Base-by-base conservation (phyloP, 2,113 vertebrate species). In the Sterrhoptilus dennistouni region DNA sequence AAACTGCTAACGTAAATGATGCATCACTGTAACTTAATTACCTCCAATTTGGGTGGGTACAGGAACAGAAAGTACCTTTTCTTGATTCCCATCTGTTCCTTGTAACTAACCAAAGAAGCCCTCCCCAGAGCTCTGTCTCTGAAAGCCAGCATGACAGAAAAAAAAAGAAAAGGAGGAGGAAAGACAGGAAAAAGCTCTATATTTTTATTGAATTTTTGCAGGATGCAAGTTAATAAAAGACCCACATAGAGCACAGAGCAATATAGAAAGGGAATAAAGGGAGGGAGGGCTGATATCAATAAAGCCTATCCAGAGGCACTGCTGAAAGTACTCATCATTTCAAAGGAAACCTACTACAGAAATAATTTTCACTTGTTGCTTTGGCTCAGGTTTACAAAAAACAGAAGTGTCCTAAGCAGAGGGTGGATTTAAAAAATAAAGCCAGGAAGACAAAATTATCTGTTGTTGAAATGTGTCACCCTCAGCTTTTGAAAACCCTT, bases 151-250 rank as follows among this genome's bases (percentile, higher is more conserved):
- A 45, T 5, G 22, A 6, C 49, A 65, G 47, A 70, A 47, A 70
- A 45, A 61, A 69, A 60, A 45, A 1, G 10, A 31, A 69, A 45
- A 47, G 6, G 0, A 63, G 38, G 25, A 71, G 21, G 42, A 90
- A 92, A 77, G 54, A 53, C 54, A 79, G 64, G 72, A 74, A 86
- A 95, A 91, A 94, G 90, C 68, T 56, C 85, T 96, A 42, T 92
- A 88, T 87, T 96, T 96, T 95, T 94, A 97, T 94, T 96, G 92
- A 95, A 96, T 94, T 96, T 96, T 95, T 84, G 65, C 93, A 94
- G 90, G 83, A 95, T 92, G 89, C 83, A 80, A 92, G 90, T 96
- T 96, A 97, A 96, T 96, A 95, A 97, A 97, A 96, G 76, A 94
- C 84, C 91, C 80, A 87, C 56, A 88, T 84, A 86, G 86, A 95